phyloP scores from a whole-genome alignment of 2,888 invertebrate species.

The Coelopa pilipes region DNA sequence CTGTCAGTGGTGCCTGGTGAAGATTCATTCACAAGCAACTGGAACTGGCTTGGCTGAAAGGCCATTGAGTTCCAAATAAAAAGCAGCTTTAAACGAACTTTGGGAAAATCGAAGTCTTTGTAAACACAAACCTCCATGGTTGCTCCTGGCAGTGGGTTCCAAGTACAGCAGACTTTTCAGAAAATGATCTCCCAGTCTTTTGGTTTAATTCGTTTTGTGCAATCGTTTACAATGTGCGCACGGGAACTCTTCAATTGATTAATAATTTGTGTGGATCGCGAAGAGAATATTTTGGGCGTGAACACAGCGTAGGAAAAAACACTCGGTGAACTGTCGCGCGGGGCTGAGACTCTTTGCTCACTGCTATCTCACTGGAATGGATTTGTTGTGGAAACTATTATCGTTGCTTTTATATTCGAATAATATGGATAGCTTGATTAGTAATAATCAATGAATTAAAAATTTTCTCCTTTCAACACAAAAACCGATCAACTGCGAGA shows the following conservation, averaged over 20 bases:
- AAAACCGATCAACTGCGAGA: too few relatives aligned
- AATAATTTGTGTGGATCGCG: too few relatives aligned
- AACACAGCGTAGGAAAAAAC: constrained; percentile 37
- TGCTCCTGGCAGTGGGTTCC: constrained; percentile 35
- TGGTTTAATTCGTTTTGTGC: background rate
- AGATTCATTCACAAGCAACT: background rate
- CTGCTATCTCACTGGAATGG: background rate
- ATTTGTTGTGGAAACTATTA: background rate
- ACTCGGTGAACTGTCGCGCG: background rate
- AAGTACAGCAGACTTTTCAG: constrained; percentile 36
- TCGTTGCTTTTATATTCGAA: background rate
- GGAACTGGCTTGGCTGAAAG: too few relatives aligned
- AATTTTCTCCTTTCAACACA: background rate
- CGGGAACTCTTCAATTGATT: too few relatives aligned
- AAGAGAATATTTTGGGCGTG: constrained; percentile 47
- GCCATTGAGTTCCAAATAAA: too few relatives aligned
- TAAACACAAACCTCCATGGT: constrained; percentile 55
- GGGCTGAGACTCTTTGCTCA: background rate
- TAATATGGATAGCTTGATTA: background rate
- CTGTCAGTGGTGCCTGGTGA: background rate
- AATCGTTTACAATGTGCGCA: too few relatives aligned
- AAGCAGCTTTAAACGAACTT: background rate
- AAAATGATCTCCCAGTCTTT: constrained; percentile 36
- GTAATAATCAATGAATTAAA: background rate
- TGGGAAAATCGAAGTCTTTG: too few relatives aligned